Evolutionary conservation across 2,888 invertebrate genomes (phyloP), one percentile per base, ranked within the genome.

Genomic region (Apodemia mormo): DNA sequence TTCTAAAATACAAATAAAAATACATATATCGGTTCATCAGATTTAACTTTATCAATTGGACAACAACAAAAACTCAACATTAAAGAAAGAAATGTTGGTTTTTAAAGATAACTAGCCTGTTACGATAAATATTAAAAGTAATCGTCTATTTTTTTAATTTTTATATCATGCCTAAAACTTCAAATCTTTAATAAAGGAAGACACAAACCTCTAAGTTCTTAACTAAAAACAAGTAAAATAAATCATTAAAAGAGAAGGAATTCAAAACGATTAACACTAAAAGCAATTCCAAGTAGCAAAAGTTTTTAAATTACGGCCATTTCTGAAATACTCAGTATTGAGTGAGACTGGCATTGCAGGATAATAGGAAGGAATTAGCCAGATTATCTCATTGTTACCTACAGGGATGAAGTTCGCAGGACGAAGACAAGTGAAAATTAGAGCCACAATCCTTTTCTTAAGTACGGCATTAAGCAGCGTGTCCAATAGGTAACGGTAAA

Each of bases 351-450:
- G 29, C 65, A 65, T 68, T 68, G 65, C 68, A 52, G 54, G 66
- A 71, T 74, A 74, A 72, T 74, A 68, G 45, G 71, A 67, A 71
- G 43, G 68, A 71, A 72, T 74, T 72, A 74, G 71, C 71, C 67
- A 52, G 72, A 72, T 72, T 70, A 67, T 70, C 72, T 65, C 70
- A 52, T 43, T 65, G 69, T 68, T 56, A 69, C 64, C 40, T 40
- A 40, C 40, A 40, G 61, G 37, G 64, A 71, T 52, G 22, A 56
- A 56, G 56, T 56, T 29, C 9, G 22, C 9, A 40, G 56, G 40
- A 7, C 45, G 29, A 30, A 10, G 58, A 58, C 58, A 58, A 58
- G 58, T 10, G 58, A 29, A 58, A 58, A 58, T 58, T 58, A 58
- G 29, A 30, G 30, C 58, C 29, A 30, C 30, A 22, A 58, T 58